These are phyloP conservation scores for Platycheirus albimanus DNA, from an alignment of 2,888 invertebrate species.

Conservation along the genomic window DNA sequence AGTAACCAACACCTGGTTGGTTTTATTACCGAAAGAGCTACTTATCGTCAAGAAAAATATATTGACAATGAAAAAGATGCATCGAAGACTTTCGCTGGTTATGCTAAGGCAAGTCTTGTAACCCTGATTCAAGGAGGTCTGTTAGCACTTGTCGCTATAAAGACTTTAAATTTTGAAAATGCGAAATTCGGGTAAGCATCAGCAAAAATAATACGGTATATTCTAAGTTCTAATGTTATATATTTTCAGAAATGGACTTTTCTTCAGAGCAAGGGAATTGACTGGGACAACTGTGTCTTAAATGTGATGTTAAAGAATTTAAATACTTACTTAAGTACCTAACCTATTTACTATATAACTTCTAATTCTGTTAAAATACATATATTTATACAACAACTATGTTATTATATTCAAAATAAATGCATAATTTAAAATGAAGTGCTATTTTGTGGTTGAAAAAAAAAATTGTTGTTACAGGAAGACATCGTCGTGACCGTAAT, in stretches of 20 bases:
- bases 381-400: neutral
- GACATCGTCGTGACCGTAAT: too few relatives aligned
- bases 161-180: constrained; percentile 69
- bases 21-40: neutral
- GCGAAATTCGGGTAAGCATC: constrained; percentile 70
- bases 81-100: neutral
- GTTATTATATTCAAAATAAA: too few relatives aligned
- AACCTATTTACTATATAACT: neutral
- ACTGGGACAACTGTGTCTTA: constrained; percentile 30
- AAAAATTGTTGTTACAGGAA: too few relatives aligned
- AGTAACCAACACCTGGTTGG: neutral
- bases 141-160: constrained; percentile 72
- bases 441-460: too few relatives aligned
- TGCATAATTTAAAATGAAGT: too few relatives aligned
- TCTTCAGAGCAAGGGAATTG: constrained; percentile 7
- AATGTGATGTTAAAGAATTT: constrained; percentile 38
- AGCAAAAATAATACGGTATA: neutral
- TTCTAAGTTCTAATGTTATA: neutral
- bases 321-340: constrained; percentile 56
- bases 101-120: constrained; percentile 58
- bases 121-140: constrained; percentile 72
- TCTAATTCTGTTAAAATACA: too few relatives aligned
- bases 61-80: neutral
- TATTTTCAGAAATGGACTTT: constrained; percentile 14
- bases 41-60: neutral